phyloP scores from a whole-genome alignment of 2,797 vertebrate species.

The Spinus olivaceus region DNA sequence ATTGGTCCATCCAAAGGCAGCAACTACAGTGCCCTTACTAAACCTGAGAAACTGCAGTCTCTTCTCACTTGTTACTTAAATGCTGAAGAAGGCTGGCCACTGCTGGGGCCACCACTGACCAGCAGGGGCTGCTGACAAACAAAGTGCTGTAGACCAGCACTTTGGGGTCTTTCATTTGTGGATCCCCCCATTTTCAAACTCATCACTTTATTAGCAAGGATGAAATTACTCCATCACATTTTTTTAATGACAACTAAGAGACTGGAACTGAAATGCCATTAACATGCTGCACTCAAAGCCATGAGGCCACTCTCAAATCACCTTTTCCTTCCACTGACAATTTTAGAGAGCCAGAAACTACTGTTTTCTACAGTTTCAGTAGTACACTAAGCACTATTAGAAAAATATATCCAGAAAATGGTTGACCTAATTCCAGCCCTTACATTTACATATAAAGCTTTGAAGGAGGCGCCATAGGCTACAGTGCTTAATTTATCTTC shows the following conservation, averaged over 20 bases:
- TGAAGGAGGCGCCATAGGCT: not conserved
- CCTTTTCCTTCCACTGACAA: not conserved
- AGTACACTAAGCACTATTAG: not conserved
- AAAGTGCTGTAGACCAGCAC: not conserved
- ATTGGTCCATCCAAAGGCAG: not conserved
- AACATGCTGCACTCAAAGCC: not conserved
- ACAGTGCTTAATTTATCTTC: not conserved
- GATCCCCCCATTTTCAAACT: not conserved
- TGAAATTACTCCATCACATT: not conserved
- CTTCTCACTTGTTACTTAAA: not conserved
- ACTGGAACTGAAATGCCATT: not conserved
- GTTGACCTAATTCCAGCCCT: not conserved
- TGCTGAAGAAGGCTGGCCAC: not conserved
- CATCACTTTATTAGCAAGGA: not conserved
- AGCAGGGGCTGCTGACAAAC: not conserved
- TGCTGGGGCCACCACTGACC: not conserved
- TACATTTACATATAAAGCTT: slow-evolving; percentile 18
- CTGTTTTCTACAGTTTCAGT: not conserved
- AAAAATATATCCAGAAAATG: not conserved
- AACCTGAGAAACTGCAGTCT: not conserved
- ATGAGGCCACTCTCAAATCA: not conserved
- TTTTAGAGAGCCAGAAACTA: not conserved
- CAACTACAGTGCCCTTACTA: not conserved
- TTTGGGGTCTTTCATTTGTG: not conserved
- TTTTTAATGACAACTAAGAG: not conserved